Evolutionary conservation across 1,140 invertebrate species (phyloP).

Genomic region (Drosophila leontia): DNA sequence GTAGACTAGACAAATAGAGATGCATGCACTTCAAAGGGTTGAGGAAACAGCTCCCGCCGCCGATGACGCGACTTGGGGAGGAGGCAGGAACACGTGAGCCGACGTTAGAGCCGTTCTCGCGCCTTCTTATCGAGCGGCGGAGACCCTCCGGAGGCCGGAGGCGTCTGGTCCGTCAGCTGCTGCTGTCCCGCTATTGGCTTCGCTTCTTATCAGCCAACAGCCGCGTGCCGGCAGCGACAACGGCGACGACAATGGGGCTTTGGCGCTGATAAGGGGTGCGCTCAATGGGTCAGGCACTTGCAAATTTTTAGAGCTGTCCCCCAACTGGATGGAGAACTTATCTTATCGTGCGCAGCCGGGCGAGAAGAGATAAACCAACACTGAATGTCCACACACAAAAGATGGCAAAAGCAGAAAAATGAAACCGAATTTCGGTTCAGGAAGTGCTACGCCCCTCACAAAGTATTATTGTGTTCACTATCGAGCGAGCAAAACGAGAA

Average conservation of each 20-base stretch:
- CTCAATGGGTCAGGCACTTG: constrained; percentile 64
- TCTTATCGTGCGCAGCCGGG: constrained; percentile 30
- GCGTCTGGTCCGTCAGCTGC: constrained; percentile 53
- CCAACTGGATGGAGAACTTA: constrained; percentile 31
- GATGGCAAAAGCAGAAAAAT: constrained; percentile 26
- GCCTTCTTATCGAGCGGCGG: constrained; percentile 30
- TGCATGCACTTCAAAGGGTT: constrained; percentile 38
- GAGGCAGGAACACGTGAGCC: constrained; percentile 68
- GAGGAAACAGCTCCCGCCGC: constrained; percentile 19
- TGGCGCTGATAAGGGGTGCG: constrained; percentile 48
- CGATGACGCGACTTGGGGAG: not conserved
- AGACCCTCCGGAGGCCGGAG: constrained; percentile 40
- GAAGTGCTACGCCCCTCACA: constrained; percentile 34
- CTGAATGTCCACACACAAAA: constrained; percentile 21
- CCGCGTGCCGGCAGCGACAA: constrained; percentile 62
- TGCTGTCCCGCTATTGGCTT: constrained; percentile 12
- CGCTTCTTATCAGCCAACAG: constrained; percentile 58
- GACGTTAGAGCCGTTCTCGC: constrained; percentile 12
- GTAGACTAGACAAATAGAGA: constrained; percentile 33
- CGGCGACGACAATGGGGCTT: constrained; percentile 17
- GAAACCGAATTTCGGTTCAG: constrained; percentile 25
- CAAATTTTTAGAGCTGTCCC: constrained; percentile 38
- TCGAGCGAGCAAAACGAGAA: not conserved
- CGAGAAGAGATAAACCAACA: constrained; percentile 36
- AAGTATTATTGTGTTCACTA: constrained; percentile 7